Evolutionary conservation across 23 tunicate genomes (phyloP).

Genomic region (Halocynthia roretzi): DNA sequence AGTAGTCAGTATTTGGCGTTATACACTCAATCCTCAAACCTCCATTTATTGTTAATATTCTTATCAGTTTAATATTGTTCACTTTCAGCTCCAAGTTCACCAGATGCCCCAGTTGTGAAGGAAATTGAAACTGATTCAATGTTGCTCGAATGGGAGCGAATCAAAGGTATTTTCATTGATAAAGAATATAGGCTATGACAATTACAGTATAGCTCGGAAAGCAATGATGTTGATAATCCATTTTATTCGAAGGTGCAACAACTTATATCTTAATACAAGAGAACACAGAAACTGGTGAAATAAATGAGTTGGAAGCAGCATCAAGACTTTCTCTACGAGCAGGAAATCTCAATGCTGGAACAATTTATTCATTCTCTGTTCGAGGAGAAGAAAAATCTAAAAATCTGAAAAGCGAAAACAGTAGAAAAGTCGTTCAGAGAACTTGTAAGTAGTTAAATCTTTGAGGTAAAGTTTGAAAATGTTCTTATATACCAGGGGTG

Average conservation of each 20-base stretch:
- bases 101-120: conserved; percentile 8
- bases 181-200: too few species aligned
- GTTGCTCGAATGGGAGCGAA: conserved; percentile 15
- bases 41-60: too few species aligned
- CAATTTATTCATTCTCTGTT: conserved; percentile 44
- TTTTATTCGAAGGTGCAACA: too few species aligned
- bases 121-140: conserved; percentile 1
- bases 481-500: not conserved
- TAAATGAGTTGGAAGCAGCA: too few species aligned
- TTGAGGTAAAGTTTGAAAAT: not conserved
- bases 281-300: too few species aligned
- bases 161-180: not conserved
- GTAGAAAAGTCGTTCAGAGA: conserved; percentile 4
- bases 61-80: too few species aligned
- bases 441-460: conserved; percentile 6
- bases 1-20: too few species aligned
- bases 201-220: too few species aligned
- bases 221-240: too few species aligned
- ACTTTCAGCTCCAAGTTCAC: conserved; percentile 20
- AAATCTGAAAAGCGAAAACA: conserved; percentile 10
- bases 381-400: not conserved
- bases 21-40: too few species aligned
- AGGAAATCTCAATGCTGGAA: conserved; percentile 20
- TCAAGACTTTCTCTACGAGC: not conserved
- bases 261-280: too few species aligned